Evolutionary conservation across 2,113 vertebrate species (phyloP).

Genomic region (Pandion haliaetus): DNA sequence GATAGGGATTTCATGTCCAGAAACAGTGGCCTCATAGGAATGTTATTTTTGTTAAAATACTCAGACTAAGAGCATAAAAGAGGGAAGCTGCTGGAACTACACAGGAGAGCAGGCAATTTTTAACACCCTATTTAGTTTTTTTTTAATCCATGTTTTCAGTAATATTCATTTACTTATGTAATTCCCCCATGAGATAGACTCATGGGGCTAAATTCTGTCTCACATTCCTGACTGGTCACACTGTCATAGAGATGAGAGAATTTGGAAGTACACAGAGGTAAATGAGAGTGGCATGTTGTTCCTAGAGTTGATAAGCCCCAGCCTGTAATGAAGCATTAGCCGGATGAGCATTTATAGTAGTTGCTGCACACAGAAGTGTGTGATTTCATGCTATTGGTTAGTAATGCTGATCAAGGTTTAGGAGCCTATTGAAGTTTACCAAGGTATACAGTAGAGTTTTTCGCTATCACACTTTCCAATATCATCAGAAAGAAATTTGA

Average conservation of each 20-base stretch:
- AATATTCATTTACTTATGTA: neutral
- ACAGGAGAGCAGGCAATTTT: neutral
- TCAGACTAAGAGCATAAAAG: neutral
- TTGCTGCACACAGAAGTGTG: neutral
- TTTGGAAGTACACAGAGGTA: neutral
- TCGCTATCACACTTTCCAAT: neutral
- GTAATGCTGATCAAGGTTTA: constrained; percentile 9
- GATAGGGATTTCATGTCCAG: neutral
- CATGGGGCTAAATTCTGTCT: neutral
- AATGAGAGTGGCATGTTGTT: neutral
- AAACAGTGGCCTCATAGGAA: neutral
- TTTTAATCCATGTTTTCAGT: neutral
- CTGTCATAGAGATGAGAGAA: neutral
- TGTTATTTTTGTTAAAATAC: neutral
- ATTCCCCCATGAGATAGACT: neutral
- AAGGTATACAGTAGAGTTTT: neutral
- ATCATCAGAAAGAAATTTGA: constrained; percentile 33
- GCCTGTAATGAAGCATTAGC: neutral
- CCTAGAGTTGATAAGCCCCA: neutral
- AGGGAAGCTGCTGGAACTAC: neutral
- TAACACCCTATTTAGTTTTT: neutral
- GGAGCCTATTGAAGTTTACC: neutral
- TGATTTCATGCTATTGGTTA: neutral
- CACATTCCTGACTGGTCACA: neutral
- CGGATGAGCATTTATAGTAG: neutral